Percentiles rank a stretch among this genome's conserved stretches.
These are phyloP conservation scores for Motacilla tschutschensis DNA, from an alignment of 2,113 vertebrate species.

Conservation along the genomic window DNA sequence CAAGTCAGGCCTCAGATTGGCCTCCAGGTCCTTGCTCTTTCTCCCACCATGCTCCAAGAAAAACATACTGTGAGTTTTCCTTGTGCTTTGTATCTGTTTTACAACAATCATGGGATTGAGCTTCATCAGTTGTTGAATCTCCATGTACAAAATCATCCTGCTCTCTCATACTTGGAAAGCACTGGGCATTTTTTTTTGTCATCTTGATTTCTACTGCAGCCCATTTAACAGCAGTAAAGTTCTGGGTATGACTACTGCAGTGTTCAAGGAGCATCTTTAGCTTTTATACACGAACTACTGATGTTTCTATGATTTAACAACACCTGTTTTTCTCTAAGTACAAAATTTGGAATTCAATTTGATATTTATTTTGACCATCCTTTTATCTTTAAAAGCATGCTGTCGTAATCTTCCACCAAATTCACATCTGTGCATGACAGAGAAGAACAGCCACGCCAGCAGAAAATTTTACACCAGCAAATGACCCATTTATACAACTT, in stretches of 20 bases:
- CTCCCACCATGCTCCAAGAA: not conserved
- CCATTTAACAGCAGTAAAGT: not conserved
- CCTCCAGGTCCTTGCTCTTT: slow-evolving; percentile 31
- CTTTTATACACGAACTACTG: not conserved
- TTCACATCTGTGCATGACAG: not conserved
- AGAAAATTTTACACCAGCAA: not conserved
- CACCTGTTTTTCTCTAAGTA: not conserved
- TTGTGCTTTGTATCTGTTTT: not conserved
- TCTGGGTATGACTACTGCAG: not conserved
- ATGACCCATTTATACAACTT: not conserved
- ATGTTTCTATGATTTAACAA: not conserved
- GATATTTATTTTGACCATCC: not conserved
- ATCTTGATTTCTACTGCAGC: not conserved
- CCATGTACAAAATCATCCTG: not conserved
- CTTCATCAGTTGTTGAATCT: not conserved
- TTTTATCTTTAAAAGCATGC: not conserved
- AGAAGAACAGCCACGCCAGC: not conserved
- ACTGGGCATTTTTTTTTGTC: not conserved
- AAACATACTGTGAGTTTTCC: not conserved
- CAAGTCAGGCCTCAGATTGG: not conserved
- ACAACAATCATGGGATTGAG: not conserved
- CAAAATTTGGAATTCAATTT: not conserved
- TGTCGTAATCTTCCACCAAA: not conserved
- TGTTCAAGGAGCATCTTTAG: not conserved
- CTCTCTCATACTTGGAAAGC: not conserved